Evolutionary conservation across 2,888 invertebrate genomes (phyloP).

Genomic region (Desoria tigrina): DNA sequence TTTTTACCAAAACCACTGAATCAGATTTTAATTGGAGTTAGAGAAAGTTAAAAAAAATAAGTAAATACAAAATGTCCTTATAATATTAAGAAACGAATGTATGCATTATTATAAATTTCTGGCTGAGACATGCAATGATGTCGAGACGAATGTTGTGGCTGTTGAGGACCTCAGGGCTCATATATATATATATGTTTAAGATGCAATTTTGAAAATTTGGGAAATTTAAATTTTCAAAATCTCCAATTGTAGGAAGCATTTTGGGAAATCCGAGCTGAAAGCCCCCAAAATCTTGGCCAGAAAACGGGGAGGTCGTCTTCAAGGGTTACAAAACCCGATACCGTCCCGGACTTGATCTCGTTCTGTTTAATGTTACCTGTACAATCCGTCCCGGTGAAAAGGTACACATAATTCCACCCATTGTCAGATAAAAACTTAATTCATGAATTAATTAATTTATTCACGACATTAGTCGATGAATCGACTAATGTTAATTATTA

Average conservation of each 20-base stretch:
- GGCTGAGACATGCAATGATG: no score
- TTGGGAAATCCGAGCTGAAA: slow-evolving; percentile 53
- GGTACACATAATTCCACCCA: slow-evolving; percentile 36
- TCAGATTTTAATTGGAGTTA: no score
- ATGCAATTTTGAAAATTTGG: neutral
- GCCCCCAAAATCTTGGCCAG: slow-evolving; percentile 58
- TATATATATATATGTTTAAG: no score
- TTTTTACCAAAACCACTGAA: no score
- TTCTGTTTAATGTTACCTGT: slow-evolving; percentile 58
- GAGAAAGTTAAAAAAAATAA: no score
- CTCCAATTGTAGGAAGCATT: slow-evolving; percentile 54
- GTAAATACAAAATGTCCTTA: no score
- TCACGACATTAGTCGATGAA: neutral
- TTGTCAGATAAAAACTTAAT: neutral
- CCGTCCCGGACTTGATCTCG: slow-evolving; percentile 59
- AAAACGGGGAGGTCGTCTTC: slow-evolving; percentile 58
- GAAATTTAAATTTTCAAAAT: slow-evolving; percentile 10
- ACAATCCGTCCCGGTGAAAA: slow-evolving; percentile 58
- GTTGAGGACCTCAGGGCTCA: slow-evolving; percentile 65
- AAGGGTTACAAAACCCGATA: slow-evolving; percentile 59
- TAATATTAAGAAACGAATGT: no score
- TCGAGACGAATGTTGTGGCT: slow-evolving; percentile 63
- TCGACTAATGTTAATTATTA: no score
- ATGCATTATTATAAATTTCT: no score
- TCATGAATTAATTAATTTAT: neutral